Base-by-base conservation (phyloP, 2,113 vertebrate species). In the Symphodus melops region DNA sequence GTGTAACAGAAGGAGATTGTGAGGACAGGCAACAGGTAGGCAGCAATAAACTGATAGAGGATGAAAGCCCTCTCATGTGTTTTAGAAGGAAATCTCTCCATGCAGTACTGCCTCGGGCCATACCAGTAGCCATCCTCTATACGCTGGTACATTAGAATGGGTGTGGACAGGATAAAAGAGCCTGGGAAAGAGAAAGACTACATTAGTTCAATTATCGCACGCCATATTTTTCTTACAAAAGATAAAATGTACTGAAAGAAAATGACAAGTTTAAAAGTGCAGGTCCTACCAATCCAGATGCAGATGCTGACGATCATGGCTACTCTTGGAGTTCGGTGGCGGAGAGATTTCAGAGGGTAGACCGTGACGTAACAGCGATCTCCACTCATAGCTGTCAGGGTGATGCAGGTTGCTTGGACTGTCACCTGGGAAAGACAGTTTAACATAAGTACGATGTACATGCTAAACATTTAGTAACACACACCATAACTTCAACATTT, bases 371-470 rank as follows among this genome's bases (percentile, higher is more conserved):
- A 96, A 48, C 95, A 96, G 61, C 95, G 94, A 54, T 96, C 95
- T 1, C 92, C 95, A 5, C 95, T 96, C 94, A 96, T 96, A 2
- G 95, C 95, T 1, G 95, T 95, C 86, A 96, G 86, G 14, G 95
- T 96, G 87, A 96, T 95, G 42, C 95, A 96, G 1, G 95, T 95
- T 52, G 95, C 95, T 66, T 96, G 95, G 25, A 96, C 95, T 0
- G 95, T 96, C 63, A 95, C 95, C 95, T 96, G 46, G 2, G 58
- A 71, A 70, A 55, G 39, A 44, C 33, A 62, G n/a, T 8, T 9
- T 13, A 39, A 20, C 17, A 33, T 1, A 58, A 2, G 25, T 48
- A 17, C 6, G 6, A 48, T 7, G 16, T 48, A 48, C 6, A 48
- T 5, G 5, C 28, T 33, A 33, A 33, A 33, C 6, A 33, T 33